Evolutionary conservation across 2,888 invertebrate genomes (phyloP), one percentile per base, ranked within the genome.

Genomic region (Scaptomyza cyrtandrae): DNA sequence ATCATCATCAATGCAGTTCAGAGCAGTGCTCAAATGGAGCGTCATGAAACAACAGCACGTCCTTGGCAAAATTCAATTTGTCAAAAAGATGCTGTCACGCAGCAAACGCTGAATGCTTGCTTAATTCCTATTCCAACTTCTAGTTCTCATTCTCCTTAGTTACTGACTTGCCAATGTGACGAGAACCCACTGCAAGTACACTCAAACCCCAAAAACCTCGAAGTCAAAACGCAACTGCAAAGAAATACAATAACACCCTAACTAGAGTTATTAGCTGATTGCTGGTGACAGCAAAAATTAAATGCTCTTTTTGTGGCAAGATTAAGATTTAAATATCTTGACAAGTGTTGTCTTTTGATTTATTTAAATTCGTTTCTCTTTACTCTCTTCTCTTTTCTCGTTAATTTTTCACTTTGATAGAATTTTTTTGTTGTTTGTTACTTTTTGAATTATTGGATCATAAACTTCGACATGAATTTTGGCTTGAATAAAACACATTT

Each of bases 31-130:
- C 72, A 82, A 82, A 82, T 82, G 81, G 78, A 65, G 87, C 81
- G 63, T 77, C 67, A 71, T 74, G 83, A 86, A 82, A 85, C 85
- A 87, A 87, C 87, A 82, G 87, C 84, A 85, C 82, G 82, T 82
- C 65, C 75, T 59, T 72, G 64, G 71, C 71, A 80, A 88, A 86
- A 86, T 88, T 88, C 88, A 88, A 86, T 86, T 86, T 86, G 86
- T 86, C 86, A 88, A 84, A 88, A 86, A 78, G 82, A 88, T 82
- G 80, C 85, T 85, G 84, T 84, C 84, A 86, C 82, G 84, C 75
- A 84, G 78, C 72, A 77, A 84, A 70, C 73, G 81, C 80, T 85
- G 87, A 85, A 85, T 85, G 84, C 84, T 85, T 82, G 80, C 87
- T 87, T 85, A 85, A 85, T 85, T 85, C 78, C 74, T 82, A 71